Conservation (phyloP, 1,140 invertebrate species). For the Drosophila aff. region DNA sequence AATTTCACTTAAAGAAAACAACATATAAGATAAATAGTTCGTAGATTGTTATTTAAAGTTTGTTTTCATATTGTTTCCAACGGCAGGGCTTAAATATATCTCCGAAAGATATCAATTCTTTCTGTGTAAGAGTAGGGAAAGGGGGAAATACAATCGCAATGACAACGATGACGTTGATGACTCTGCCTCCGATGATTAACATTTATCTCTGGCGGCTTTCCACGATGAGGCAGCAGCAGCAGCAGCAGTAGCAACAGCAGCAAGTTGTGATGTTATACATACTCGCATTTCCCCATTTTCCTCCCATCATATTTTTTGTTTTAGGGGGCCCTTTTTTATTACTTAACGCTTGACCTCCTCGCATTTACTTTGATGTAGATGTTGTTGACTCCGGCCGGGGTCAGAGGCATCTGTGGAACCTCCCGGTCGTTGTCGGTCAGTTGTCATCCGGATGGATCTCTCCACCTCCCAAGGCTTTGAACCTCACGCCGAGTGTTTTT, state of each 20-base stretch:
- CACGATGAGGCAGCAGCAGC: conserved; percentile 36
- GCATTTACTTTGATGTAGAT: conserved; percentile 70
- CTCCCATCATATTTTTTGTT: conserved; percentile 1
- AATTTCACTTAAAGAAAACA: neutral
- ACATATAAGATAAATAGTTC: neutral
- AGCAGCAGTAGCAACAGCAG: neutral
- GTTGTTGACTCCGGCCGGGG: conserved; percentile 70
- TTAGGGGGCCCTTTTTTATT: conserved; percentile 52
- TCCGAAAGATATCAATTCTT: neutral
- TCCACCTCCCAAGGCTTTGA: conserved; percentile 53
- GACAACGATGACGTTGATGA: conserved; percentile 60
- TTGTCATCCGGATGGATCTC: conserved; percentile 26
- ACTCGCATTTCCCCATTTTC: conserved; percentile 21
- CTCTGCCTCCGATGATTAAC: conserved; percentile 57
- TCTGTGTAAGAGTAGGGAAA: conserved; percentile 37
- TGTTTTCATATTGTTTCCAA: neutral
- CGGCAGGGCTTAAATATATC: neutral
- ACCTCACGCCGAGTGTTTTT: conserved; percentile 62
- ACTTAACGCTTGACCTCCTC: conserved; percentile 80
- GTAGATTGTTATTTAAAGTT: neutral
- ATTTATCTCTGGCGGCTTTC: conserved; percentile 65
- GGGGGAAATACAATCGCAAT: conserved; percentile 59
- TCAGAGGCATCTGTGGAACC: conserved; percentile 57
- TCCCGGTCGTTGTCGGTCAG: conserved; percentile 31
- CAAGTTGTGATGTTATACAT: conserved; percentile 39